Evolutionary conservation across 1,140 invertebrate genomes (phyloP).

Genomic region (Heliconius hewitsoni): DNA sequence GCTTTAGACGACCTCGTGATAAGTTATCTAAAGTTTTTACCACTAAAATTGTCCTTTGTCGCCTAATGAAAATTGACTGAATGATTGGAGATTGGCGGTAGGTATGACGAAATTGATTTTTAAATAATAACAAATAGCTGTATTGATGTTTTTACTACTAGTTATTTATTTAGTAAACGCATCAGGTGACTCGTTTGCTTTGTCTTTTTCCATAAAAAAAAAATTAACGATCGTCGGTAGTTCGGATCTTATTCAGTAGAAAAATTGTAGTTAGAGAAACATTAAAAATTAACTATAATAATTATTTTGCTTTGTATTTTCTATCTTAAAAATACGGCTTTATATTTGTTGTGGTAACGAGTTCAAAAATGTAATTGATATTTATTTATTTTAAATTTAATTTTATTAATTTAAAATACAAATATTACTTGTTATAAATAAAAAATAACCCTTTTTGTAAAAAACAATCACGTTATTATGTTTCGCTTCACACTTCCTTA

Average conservation of each 20-base stretch:
- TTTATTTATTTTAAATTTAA: too few relatives aligned
- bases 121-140: not conserved
- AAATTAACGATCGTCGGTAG: not conserved
- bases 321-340: too few relatives aligned
- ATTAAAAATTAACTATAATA: too few relatives aligned
- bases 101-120: not conserved
- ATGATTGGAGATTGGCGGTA: not conserved
- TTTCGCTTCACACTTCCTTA: not conserved
- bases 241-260: not conserved
- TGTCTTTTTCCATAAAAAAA: too few relatives aligned
- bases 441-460: not conserved
- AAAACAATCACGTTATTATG: not conserved
- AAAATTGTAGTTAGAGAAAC: too few relatives aligned
- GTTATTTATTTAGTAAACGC: not conserved
- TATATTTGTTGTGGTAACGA: too few relatives aligned
- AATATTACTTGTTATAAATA: too few relatives aligned
- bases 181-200: too few relatives aligned
- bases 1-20: constrained; percentile 29
- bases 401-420: too few relatives aligned
- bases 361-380: too few relatives aligned
- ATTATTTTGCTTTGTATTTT: too few relatives aligned
- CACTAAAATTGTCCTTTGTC: constrained; percentile 17
- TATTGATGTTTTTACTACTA: not conserved
- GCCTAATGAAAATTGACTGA: constrained; percentile 2
- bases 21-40: constrained; percentile 33